Percentiles rank a stretch among this genome's conserved stretches.
Evolutionary conservation across 2,113 vertebrate genomes (phyloP).

Genomic region (Catharus bicknelli): DNA sequence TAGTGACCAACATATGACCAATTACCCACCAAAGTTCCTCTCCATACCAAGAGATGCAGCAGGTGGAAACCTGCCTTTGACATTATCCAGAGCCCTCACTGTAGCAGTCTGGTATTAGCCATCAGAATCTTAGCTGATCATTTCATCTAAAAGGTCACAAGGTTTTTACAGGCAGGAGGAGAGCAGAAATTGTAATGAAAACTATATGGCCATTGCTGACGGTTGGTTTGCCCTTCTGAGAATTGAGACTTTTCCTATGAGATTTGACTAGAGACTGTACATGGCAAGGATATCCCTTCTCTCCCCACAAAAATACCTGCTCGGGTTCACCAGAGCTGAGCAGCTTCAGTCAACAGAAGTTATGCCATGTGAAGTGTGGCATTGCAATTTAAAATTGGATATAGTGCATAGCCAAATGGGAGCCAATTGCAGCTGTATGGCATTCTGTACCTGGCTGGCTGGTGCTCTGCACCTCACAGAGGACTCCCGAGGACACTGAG

Average conservation of each 20-base stretch:
- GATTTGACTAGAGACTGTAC: neutral
- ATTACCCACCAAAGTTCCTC: neutral
- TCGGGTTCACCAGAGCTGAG: neutral
- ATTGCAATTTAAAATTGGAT: neutral
- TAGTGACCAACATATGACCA: neutral
- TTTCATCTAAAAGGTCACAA: neutral
- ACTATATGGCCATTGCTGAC: fast-evolving
- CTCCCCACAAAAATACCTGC: neutral
- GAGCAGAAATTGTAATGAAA: neutral
- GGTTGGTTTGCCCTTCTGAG: neutral
- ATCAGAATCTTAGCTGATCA: neutral
- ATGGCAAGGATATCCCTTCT: neutral
- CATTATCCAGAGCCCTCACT: neutral
- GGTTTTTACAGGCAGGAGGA: neutral
- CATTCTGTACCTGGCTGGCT: neutral
- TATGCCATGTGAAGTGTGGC: neutral
- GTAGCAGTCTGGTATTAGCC: neutral
- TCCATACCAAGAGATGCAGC: neutral
- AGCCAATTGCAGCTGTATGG: neutral
- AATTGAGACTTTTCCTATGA: neutral
- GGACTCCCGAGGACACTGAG: neutral
- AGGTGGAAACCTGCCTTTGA: neutral
- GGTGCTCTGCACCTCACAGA: neutral
- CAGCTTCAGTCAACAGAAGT: neutral
- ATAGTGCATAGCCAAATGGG: fast-evolving